Evolutionary conservation across 1,140 invertebrate species (phyloP).

Genomic region (Sesamia nonagrioides): DNA sequence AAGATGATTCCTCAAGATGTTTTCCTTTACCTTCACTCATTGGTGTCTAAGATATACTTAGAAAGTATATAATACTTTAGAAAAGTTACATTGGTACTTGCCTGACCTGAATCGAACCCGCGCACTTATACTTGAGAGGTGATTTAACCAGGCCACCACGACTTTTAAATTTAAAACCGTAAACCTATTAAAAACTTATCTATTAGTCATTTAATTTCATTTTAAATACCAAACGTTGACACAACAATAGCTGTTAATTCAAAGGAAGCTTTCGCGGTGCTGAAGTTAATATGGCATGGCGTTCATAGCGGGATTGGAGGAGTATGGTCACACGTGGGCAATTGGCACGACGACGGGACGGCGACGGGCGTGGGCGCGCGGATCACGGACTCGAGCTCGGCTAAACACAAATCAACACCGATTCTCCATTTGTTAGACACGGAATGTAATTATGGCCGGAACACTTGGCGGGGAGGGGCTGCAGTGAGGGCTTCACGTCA

Average conservation of each 20-base stretch:
- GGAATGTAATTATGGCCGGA: conserved; percentile 87
- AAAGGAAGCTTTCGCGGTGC: conserved; percentile 2
- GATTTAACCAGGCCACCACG: too few relatives aligned
- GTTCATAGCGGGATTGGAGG: not conserved
- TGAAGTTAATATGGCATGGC: conserved; percentile 32
- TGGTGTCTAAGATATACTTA: too few relatives aligned
- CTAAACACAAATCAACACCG: conserved; percentile 87
- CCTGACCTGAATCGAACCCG: too few relatives aligned
- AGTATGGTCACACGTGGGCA: conserved; percentile 11
- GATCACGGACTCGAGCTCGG: conserved; percentile 72
- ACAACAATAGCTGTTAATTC: conserved; percentile 9
- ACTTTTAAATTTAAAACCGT: not conserved
- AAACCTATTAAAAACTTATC: not conserved
- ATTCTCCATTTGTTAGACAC: conserved; percentile 88
- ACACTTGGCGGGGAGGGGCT: conserved; percentile 74
- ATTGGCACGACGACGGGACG: conserved; percentile 42
- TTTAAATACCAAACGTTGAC: not conserved
- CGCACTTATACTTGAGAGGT: too few relatives aligned
- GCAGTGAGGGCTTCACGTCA: conserved; percentile 74
- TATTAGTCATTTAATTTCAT: not conserved
- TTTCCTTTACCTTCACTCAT: too few relatives aligned
- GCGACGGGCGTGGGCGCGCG: conserved; percentile 57
- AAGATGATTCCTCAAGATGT: too few relatives aligned
- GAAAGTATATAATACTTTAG: too few relatives aligned
- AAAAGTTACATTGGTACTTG: too few relatives aligned